Evolutionary conservation across 2,888 invertebrate species (phyloP).

Genomic region (Drymonia ruficornis): DNA sequence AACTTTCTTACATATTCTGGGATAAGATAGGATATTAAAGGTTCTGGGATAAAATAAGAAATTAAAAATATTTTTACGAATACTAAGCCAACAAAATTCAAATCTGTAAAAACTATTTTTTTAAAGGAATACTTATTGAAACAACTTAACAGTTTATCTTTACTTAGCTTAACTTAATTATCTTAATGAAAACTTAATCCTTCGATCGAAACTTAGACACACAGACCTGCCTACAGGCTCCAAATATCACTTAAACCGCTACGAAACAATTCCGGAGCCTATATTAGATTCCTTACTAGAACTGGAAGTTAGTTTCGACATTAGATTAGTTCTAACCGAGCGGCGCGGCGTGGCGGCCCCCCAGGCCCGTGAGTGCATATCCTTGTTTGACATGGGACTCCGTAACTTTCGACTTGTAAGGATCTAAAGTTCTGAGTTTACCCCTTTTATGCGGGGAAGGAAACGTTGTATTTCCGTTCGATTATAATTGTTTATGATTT

Average conservation of each 20-base stretch:
- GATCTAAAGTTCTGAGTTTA: constrained; percentile 50
- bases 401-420: constrained; percentile 66
- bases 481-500: neutral
- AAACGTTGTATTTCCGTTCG: neutral
- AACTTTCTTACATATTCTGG: too few species aligned
- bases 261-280: constrained; percentile 42
- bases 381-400: constrained; percentile 77
- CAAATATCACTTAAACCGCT: constrained; percentile 47
- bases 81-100: too few species aligned
- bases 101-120: too few species aligned
- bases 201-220: constrained; percentile 20
- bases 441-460: constrained; percentile 46
- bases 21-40: too few species aligned
- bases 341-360: constrained; percentile 38
- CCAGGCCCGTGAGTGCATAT: constrained; percentile 73
- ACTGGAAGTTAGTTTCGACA: constrained; percentile 60
- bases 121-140: too few species aligned
- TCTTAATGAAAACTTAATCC: constrained; percentile 5
- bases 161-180: too few species aligned
- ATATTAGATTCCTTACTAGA: constrained; percentile 48
- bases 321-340: constrained; percentile 70
- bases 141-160: too few species aligned
- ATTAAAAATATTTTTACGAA: too few species aligned
- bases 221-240: constrained; percentile 28
- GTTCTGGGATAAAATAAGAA: too few species aligned